Conservation (phyloP, 37 sponge, comb jelly and placozoan species). For the Spongilla lacustris region DNA sequence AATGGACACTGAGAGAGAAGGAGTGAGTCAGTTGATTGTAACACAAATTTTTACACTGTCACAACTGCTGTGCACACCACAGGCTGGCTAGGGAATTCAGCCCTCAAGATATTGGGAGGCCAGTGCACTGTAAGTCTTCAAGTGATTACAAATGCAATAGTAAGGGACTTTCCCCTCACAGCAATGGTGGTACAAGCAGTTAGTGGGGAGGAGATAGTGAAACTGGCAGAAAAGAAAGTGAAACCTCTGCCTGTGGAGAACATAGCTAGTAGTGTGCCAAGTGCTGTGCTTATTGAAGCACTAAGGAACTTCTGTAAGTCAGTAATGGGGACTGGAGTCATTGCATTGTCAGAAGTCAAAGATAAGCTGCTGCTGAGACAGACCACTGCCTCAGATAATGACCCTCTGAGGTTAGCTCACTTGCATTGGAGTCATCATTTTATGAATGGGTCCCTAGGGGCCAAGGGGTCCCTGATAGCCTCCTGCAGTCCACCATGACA, state of each 20-base stretch:
- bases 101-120: not conserved
- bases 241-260: not conserved
- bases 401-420: slow-evolving; percentile 3
- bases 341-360: slow-evolving; percentile 38
- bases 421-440: too few species aligned
- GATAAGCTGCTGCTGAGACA: slow-evolving; percentile 43
- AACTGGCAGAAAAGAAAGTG: not conserved
- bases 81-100: slow-evolving; percentile 2
- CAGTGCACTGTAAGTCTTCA: not conserved
- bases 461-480: slow-evolving; percentile 5
- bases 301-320: slow-evolving; percentile 32
- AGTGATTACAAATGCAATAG: not conserved
- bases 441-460: not conserved
- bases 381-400: not conserved
- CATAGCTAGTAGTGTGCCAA: not conserved
- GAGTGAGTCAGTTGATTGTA: slow-evolving; percentile 54
- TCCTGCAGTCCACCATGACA: slow-evolving; percentile 10
- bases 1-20: slow-evolving; percentile 35
- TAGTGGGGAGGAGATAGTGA: not conserved
- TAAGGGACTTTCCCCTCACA: not conserved
- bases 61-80: not conserved
- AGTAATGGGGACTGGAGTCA: slow-evolving; percentile 40
- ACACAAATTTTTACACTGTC: not conserved
- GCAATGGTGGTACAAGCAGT: not conserved
- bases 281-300: slow-evolving; percentile 1